phyloP scores from a whole-genome alignment of 2,113 vertebrate genomes.

The Zosterops japonicus region DNA sequence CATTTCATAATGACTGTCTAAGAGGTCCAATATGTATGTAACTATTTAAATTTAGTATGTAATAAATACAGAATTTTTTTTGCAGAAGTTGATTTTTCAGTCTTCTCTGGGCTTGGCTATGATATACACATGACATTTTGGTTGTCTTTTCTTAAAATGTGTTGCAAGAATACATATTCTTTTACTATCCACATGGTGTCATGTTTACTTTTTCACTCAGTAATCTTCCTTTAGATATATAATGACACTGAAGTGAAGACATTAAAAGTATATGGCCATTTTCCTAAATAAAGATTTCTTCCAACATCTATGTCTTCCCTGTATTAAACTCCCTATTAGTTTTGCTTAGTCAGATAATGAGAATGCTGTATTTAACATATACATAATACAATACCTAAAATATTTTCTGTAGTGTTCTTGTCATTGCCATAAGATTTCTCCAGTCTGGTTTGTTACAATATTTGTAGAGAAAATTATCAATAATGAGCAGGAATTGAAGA shows the following conservation, averaged over 20 bases:
- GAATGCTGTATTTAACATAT: neutral
- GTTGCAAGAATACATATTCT: neutral
- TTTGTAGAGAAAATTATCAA: neutral
- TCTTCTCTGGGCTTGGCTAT: slow-evolving; percentile 9
- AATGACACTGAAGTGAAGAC: neutral
- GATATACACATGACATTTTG: neutral
- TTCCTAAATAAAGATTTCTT: neutral
- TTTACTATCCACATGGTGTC: neutral
- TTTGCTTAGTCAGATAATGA: neutral
- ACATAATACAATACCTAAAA: neutral
- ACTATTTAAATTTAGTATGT: neutral
- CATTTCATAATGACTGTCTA: neutral
- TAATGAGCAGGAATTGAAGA: neutral
- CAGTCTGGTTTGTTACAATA: neutral
- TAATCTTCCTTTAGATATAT: neutral
- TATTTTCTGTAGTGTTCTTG: neutral
- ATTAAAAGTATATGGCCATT: neutral
- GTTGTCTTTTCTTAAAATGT: neutral
- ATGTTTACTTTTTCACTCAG: neutral
- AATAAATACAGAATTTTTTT: neutral
- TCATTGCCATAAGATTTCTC: neutral
- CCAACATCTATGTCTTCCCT: neutral
- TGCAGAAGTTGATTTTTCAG: slow-evolving; percentile 13
- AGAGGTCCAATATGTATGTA: neutral
- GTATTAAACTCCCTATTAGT: neutral